Conservation (phyloP, 2,888 invertebrate species). For the Gymnosoma rotundatum region DNA sequence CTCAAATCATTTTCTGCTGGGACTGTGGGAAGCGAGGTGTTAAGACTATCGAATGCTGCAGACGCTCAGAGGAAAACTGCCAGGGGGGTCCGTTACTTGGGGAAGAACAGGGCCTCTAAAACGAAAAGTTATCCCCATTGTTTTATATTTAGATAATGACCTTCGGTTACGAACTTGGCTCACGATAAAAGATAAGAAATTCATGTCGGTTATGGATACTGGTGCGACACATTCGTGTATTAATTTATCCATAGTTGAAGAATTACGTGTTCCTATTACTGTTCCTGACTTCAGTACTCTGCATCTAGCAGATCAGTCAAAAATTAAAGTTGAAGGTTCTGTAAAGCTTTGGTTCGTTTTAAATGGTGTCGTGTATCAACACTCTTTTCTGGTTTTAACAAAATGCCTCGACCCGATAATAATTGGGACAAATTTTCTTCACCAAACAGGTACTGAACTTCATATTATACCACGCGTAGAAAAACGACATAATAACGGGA, state of each 20-base stretch:
- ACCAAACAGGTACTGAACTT: too few species aligned
- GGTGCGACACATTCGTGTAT: conserved; percentile 19
- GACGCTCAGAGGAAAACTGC: not conserved
- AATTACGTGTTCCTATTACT: not conserved
- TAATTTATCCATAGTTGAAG: not conserved
- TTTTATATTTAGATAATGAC: not conserved
- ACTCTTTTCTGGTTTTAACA: too few species aligned
- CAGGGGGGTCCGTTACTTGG: not conserved
- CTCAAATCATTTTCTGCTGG: conserved; percentile 1
- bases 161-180: not conserved
- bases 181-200: conserved; percentile 6
- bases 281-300: not conserved
- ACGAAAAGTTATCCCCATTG: not conserved
- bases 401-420: too few species aligned
- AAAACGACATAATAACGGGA: too few species aligned
- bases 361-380: not conserved
- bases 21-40: conserved; percentile 5
- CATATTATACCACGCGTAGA: too few species aligned
- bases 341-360: conserved; percentile 24
- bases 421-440: too few species aligned
- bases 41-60: not conserved
- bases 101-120: conserved; percentile 6
- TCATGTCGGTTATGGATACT: not conserved
- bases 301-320: conserved; percentile 7
- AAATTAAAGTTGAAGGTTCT: not conserved